Evolutionary conservation across 2,113 vertebrate genomes (phyloP).

Genomic region (Sapayoa aenigma): DNA sequence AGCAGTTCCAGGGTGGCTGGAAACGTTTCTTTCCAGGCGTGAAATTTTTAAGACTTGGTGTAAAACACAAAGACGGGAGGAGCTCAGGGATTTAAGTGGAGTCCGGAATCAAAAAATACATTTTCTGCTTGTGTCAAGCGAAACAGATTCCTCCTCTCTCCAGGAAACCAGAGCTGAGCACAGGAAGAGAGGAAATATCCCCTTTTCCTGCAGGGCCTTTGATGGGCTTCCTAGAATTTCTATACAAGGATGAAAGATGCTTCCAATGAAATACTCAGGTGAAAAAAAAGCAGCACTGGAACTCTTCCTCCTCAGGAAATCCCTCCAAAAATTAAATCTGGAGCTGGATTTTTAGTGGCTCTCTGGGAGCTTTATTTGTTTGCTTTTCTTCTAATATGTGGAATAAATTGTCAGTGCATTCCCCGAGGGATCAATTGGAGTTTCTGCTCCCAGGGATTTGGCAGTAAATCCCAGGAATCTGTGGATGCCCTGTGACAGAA

Average conservation of each 20-base stretch:
- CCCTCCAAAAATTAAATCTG: not conserved
- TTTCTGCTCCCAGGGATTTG: not conserved
- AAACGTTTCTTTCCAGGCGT: not conserved
- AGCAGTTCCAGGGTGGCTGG: not conserved
- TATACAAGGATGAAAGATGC: constrained; percentile 43
- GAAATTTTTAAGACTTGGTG: not conserved
- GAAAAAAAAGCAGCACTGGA: not conserved
- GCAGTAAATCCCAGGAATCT: not conserved
- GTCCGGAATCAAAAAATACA: not conserved
- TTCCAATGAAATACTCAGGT: not conserved
- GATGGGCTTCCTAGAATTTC: constrained; percentile 44
- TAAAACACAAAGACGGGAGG: not conserved
- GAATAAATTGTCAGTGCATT: not conserved
- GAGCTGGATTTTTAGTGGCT: not conserved
- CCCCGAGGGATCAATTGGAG: not conserved
- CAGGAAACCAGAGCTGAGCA: constrained; percentile 39
- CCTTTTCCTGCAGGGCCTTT: not conserved
- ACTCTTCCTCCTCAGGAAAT: constrained; percentile 11
- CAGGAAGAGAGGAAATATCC: constrained; percentile 43
- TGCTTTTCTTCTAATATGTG: not conserved
- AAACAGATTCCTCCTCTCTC: not conserved
- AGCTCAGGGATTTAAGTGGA: not conserved
- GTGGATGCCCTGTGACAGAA: not conserved
- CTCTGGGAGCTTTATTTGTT: not conserved
- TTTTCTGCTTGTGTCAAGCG: not conserved